A percentile compares a stretch with the other conserved stretches of the same genome.
Evolutionary conservation across 2,888 invertebrate genomes (phyloP).

Genomic region (Macrophya annulata): DNA sequence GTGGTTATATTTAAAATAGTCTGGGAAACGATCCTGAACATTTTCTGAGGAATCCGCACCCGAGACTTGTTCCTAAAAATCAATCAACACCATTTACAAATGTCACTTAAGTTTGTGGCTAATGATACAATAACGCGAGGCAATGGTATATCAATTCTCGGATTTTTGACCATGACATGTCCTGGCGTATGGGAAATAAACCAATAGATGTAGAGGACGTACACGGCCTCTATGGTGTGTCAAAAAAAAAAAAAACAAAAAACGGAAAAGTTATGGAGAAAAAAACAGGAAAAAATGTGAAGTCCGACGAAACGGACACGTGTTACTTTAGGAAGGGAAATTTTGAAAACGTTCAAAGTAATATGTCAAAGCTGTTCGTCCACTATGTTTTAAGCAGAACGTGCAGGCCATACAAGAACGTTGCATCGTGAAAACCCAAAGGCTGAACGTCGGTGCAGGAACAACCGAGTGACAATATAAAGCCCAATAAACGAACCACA

Average conservation of each 20-base stretch:
- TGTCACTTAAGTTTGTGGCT: neutral
- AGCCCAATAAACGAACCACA: slow-evolving; percentile 66
- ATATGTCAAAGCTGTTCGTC: slow-evolving; percentile 40
- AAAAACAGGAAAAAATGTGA: slow-evolving; percentile 26
- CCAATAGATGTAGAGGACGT: slow-evolving; percentile 9
- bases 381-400: slow-evolving; percentile 13
- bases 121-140: neutral
- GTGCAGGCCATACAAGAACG: slow-evolving; percentile 49
- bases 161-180: neutral
- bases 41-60: neutral
- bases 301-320: slow-evolving; percentile 44
- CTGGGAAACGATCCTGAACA: slow-evolving; percentile 13
- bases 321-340: slow-evolving; percentile 42
- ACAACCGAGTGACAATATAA: slow-evolving; percentile 63
- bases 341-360: slow-evolving; percentile 22
- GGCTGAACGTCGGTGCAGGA: slow-evolving; percentile 17
- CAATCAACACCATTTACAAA: neutral
- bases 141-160: slow-evolving; percentile 9
- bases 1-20: neutral
- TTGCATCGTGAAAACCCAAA: slow-evolving; percentile 44
- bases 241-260: neutral
- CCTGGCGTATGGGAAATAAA: neutral
- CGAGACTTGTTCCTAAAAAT: neutral
- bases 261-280: neutral
- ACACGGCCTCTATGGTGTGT: neutral